These are phyloP conservation scores for Ylistrum balloti DNA, from an alignment of 1,140 invertebrate genomes.

Conservation along the genomic window DNA sequence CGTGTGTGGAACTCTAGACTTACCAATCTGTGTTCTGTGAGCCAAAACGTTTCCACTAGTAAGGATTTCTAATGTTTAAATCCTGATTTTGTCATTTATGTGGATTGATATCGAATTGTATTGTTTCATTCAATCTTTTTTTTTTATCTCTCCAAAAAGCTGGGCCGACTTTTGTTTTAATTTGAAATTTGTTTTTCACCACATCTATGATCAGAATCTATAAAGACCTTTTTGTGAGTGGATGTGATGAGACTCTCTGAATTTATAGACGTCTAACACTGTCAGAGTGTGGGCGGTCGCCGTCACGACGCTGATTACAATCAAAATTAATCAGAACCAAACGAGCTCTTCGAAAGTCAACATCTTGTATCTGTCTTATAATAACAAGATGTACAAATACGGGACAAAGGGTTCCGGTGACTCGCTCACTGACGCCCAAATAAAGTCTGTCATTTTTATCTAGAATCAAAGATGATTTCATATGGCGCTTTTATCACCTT, in stretches of 20 bases:
- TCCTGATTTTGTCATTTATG: not conserved
- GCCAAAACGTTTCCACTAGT: not conserved
- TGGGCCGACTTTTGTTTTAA: not conserved
- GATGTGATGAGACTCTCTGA: too few relatives aligned
- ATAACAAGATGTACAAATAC: not conserved
- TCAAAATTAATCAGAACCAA: not conserved
- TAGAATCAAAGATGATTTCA: not conserved
- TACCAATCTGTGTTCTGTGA: not conserved
- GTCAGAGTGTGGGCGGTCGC: not conserved
- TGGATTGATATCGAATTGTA: not conserved
- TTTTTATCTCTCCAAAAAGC: not conserved
- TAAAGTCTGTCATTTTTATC: not conserved
- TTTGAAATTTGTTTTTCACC: not conserved
- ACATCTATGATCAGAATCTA: not conserved
- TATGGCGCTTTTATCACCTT: not conserved
- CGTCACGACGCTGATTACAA: not conserved
- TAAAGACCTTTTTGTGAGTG: not conserved
- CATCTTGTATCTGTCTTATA: not conserved
- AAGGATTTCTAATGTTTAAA: not conserved
- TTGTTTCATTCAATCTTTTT: not conserved
- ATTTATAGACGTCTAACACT: not conserved
- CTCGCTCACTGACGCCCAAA: not conserved
- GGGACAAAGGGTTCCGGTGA: not conserved
- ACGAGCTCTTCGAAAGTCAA: not conserved
- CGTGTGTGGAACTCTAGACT: not conserved